These are phyloP conservation scores for Amblyraja radiata DNA, from an alignment of 2,797 vertebrate species.

Conservation along the genomic window DNA sequence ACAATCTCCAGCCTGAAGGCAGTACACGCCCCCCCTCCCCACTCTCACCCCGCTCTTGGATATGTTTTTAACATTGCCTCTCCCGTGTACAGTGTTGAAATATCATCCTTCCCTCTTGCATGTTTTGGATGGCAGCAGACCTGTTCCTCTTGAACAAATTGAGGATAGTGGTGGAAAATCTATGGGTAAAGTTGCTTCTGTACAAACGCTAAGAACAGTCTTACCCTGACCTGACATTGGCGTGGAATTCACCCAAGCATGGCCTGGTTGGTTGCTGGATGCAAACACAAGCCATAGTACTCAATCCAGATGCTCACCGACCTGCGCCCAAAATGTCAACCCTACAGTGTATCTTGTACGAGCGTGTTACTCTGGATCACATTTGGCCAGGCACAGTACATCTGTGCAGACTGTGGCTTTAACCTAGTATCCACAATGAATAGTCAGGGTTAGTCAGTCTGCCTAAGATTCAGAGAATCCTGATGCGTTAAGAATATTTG, in stretches of 20 bases:
- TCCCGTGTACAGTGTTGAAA: not conserved
- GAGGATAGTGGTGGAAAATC: not conserved
- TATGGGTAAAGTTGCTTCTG: not conserved
- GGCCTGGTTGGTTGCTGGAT: not conserved
- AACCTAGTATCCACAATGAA: too few relatives aligned
- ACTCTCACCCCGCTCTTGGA: not conserved
- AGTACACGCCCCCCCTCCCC: not conserved
- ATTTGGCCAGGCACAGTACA: not conserved
- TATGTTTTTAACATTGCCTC: conserved; percentile 7
- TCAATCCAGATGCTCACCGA: not conserved
- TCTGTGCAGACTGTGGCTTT: not conserved
- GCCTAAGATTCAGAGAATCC: not conserved
- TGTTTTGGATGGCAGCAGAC: not conserved
- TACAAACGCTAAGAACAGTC: not conserved
- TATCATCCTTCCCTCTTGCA: not conserved
- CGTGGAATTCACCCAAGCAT: not conserved
- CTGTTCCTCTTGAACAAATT: not conserved
- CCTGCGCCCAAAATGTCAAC: not conserved
- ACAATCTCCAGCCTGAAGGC: not conserved
- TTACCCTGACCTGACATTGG: not conserved
- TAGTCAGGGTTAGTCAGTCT: not conserved
- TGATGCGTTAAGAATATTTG: not conserved
- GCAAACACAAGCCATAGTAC: not conserved
- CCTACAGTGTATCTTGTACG: not conserved
- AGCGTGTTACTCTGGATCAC: too few relatives aligned